Conservation (phyloP, 2,888 invertebrate genomes). For the Himalopsyche anomala region DNA sequence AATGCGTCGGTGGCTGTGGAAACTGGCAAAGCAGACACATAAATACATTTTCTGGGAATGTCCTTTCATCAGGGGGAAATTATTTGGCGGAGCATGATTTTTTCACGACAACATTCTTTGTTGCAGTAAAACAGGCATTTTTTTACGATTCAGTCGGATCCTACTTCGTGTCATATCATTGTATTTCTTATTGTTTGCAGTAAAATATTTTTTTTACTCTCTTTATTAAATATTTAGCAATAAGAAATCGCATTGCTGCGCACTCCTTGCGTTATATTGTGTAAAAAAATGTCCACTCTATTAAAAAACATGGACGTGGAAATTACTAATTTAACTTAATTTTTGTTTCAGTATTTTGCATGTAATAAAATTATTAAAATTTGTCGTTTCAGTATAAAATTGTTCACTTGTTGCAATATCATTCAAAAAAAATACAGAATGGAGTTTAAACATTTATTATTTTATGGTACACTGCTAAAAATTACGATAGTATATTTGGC, state of each 20-base stretch:
- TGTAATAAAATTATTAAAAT: too few relatives aligned
- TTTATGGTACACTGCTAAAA: too few relatives aligned
- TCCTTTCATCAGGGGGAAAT: slow-evolving; percentile 23
- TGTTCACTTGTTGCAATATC: too few relatives aligned
- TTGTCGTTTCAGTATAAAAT: too few relatives aligned
- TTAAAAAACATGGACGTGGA: too few relatives aligned
- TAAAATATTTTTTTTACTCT: neutral
- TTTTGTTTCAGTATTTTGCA: too few relatives aligned
- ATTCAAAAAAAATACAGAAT: too few relatives aligned
- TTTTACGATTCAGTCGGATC: neutral
- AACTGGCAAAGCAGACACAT: neutral
- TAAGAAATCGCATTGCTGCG: neutral
- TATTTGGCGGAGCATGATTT: slow-evolving; percentile 4
- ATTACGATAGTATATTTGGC: too few relatives aligned
- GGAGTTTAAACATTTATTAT: too few relatives aligned
- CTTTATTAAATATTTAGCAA: neutral
- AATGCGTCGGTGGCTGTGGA: neutral
- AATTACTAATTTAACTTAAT: too few relatives aligned
- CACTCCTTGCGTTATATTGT: neutral
- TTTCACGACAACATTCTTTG: slow-evolving; percentile 25
- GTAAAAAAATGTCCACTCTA: too few relatives aligned
- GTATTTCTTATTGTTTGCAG: slow-evolving; percentile 23
- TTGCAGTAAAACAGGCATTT: slow-evolving; percentile 14
- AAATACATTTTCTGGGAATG: slow-evolving; percentile 13
- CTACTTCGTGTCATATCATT: neutral